These are phyloP conservation scores for Drosophila hydei DNA, from an alignment of 1,140 invertebrate genomes.

Conservation along the genomic window DNA sequence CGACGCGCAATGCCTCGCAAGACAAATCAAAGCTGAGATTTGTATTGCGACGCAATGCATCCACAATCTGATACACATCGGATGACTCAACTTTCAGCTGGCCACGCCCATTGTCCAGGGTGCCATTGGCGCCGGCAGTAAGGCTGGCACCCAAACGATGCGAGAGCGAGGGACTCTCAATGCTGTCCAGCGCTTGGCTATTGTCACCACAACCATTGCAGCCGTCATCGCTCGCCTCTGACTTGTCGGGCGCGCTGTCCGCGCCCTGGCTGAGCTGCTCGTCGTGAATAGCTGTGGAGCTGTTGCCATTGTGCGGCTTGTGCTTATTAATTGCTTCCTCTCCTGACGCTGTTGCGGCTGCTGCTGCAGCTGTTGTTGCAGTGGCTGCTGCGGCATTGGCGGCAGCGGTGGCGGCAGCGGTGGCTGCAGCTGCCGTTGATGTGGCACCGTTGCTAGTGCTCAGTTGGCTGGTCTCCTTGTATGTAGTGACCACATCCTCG, in stretches of 20 bases:
- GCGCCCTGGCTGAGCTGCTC: constrained; percentile 42
- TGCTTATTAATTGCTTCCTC: not conserved
- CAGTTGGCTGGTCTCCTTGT: constrained; percentile 77
- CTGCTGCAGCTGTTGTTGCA: constrained; percentile 3
- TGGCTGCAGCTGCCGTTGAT: constrained; percentile 38
- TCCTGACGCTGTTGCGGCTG: not conserved
- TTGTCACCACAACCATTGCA: constrained; percentile 67
- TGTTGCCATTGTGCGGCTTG: constrained; percentile 37
- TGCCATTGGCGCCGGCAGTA: not conserved
- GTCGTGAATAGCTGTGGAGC: constrained; percentile 30
- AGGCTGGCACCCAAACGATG: constrained; percentile 34
- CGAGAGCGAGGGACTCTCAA: constrained; percentile 71
- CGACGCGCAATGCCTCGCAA: constrained; percentile 91
- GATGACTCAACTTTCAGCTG: constrained; percentile 78
- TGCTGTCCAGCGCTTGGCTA: constrained; percentile 77
- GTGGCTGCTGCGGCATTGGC: constrained; percentile 15
- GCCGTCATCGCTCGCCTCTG: constrained; percentile 66
- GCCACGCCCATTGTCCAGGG: constrained; percentile 29
- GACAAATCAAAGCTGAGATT: constrained; percentile 94
- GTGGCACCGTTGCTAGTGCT: constrained; percentile 64
- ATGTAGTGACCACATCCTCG: constrained; percentile 82
- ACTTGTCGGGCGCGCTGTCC: constrained; percentile 66
- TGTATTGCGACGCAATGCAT: constrained; percentile 91
- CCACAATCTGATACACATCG: constrained; percentile 89
- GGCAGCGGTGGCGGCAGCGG: constrained; percentile 49